phyloP scores from a whole-genome alignment of 92 coral and sea anemone genomes.

The Umimayanthus kanabou region DNA sequence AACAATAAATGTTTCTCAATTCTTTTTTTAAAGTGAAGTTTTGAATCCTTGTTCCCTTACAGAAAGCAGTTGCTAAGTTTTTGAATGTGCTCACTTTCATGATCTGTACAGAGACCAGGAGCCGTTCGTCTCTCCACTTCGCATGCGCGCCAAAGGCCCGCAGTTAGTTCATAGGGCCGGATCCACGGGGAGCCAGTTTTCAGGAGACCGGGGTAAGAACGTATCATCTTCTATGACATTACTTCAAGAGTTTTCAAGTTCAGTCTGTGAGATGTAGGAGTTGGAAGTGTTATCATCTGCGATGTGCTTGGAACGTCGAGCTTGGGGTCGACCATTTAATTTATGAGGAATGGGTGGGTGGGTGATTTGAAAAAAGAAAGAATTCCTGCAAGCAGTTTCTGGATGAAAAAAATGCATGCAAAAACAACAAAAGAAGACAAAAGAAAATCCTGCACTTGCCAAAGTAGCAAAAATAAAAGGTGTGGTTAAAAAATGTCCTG shows the following conservation, averaged over 20 bases:
- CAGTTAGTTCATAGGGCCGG: constrained; percentile 29
- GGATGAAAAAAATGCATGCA: too few relatives aligned
- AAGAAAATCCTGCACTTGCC: too few relatives aligned
- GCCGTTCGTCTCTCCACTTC: constrained; percentile 31
- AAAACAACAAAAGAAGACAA: too few relatives aligned
- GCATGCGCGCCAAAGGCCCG: constrained; percentile 33
- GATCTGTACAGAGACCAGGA: neutral
- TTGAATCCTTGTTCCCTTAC: neutral
- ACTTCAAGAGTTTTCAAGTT: neutral
- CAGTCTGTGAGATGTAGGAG: too few relatives aligned
- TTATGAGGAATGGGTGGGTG: too few relatives aligned
- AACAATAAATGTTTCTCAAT: neutral
- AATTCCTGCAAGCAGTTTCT: neutral
- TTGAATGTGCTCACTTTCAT: neutral
- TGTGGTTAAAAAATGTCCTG: too few relatives aligned
- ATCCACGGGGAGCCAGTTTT: constrained; percentile 32
- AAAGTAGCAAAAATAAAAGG: too few relatives aligned
- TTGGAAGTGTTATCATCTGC: neutral
- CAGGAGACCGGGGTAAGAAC: constrained; percentile 5
- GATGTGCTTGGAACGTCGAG: neutral
- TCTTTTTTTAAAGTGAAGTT: neutral
- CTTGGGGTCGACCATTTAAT: too few relatives aligned
- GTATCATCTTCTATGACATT: neutral
- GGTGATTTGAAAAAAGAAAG: too few relatives aligned
- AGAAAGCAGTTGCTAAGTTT: neutral